A percentile compares a stretch with the other conserved stretches of the same genome.
Evolutionary conservation across 2,888 invertebrate species (phyloP).

Genomic region (Conistra vaccinii): DNA sequence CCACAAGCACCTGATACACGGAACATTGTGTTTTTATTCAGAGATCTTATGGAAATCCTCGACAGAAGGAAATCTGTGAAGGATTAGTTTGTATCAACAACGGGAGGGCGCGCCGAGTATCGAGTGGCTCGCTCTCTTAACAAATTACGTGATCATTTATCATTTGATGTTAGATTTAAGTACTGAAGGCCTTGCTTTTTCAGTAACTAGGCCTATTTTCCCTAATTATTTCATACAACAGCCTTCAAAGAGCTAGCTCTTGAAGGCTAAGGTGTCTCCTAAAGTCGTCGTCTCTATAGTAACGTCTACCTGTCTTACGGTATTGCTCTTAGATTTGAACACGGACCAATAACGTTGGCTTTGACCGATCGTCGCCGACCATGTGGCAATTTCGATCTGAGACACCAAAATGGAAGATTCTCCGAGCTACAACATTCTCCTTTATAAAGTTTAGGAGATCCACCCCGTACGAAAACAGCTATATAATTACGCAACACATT

Average conservation of each 20-base stretch:
- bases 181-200: slow-evolving; percentile 1
- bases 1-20: slow-evolving; percentile 23
- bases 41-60: slow-evolving; percentile 8
- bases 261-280: neutral
- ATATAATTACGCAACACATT: no score
- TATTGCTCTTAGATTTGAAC: slow-evolving; percentile 17
- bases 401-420: slow-evolving; percentile 19
- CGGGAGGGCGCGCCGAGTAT: slow-evolving; percentile 3
- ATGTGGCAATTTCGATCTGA: slow-evolving; percentile 33
- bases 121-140: slow-evolving; percentile 12
- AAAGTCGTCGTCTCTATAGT: neutral
- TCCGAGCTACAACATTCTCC: neutral
- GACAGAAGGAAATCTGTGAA: slow-evolving; percentile 8
- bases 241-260: neutral
- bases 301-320: neutral
- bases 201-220: neutral
- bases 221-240: neutral
- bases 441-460: neutral
- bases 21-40: slow-evolving; percentile 17
- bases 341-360: slow-evolving; percentile 33
- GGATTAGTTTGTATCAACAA: slow-evolving; percentile 29
- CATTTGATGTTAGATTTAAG: slow-evolving; percentile 9
- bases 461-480: neutral
- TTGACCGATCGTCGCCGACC: slow-evolving; percentile 39
- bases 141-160: slow-evolving; percentile 42